These are phyloP conservation scores for Diachasma alloeum DNA, from an alignment of 1,140 invertebrate species.

Conservation along the genomic window DNA sequence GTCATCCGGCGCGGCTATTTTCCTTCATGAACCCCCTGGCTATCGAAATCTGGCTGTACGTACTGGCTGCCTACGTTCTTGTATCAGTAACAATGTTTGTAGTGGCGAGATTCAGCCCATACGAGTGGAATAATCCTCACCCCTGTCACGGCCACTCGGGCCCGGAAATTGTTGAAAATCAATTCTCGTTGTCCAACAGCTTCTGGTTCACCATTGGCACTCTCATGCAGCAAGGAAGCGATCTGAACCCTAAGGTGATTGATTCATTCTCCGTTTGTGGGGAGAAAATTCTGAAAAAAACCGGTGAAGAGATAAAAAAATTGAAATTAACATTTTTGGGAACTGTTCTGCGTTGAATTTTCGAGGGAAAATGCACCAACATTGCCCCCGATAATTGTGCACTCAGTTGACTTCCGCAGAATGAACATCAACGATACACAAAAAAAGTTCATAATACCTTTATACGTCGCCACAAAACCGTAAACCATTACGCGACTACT, in stretches of 20 bases:
- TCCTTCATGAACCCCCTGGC: conserved; percentile 90
- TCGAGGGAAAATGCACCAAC: background rate
- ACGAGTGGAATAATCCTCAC: conserved; percentile 83
- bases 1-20: conserved; percentile 80
- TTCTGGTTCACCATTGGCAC: conserved; percentile 86
- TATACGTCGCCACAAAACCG: background rate
- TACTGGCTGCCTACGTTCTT: conserved; percentile 78
- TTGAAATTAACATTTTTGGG: background rate
- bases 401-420: background rate
- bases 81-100: conserved; percentile 86
- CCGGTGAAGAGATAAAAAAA: no score
- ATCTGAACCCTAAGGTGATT: conserved; percentile 74
- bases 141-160: conserved; percentile 71
- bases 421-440: background rate
- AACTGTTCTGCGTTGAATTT: background rate
- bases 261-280: no score
- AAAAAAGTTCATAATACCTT: conserved; percentile 19
- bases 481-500: background rate
- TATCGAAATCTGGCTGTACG: conserved; percentile 84
- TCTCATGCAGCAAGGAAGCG: conserved; percentile 84
- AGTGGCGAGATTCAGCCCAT: conserved; percentile 81
- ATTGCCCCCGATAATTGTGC: background rate
- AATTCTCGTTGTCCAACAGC: conserved; percentile 77
- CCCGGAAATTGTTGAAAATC: conserved; percentile 67
- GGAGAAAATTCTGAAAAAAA: background rate